Percentiles rank a stretch among this genome's conserved stretches.
Conservation (phyloP, 2,797 vertebrate species). For the Periophthalmus magnuspinnatus region DNA sequence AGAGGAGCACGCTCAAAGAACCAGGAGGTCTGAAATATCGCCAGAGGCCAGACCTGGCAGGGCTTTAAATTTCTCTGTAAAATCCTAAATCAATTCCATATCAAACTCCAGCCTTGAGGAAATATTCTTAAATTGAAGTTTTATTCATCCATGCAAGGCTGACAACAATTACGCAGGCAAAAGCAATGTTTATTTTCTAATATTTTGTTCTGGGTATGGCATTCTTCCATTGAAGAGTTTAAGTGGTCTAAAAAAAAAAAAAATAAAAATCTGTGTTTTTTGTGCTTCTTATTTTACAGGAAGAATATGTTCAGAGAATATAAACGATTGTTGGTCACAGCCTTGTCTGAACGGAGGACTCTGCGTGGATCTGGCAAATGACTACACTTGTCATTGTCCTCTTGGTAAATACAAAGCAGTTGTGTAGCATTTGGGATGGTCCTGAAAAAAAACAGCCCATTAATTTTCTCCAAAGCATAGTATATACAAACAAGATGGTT, state of each 20-base stretch:
- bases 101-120: constrained; percentile 44
- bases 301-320: constrained; percentile 70
- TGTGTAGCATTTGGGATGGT: constrained; percentile 51
- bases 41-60: constrained; percentile 49
- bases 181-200: no score
- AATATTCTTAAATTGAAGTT: constrained; percentile 35
- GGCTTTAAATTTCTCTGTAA: constrained; percentile 60
- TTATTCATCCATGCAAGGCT: constrained; percentile 26
- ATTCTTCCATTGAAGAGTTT: no score
- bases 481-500: neutral
- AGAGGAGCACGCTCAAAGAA: constrained; percentile 26
- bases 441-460: constrained; percentile 50
- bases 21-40: constrained; percentile 52
- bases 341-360: constrained; percentile 80
- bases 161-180: constrained; percentile 45
- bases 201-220: no score
- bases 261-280: constrained; percentile 23
- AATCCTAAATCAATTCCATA: constrained; percentile 56
- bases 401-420: constrained; percentile 70
- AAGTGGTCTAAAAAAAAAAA: no score
- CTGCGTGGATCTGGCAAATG: constrained; percentile 75
- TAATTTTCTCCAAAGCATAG: constrained; percentile 35
- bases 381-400: constrained; percentile 80
- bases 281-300: constrained; percentile 62
- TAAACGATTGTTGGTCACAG: constrained; percentile 73